Conservation (phyloP, 2,888 invertebrate species). For the Platynereis dumerilii region DNA sequence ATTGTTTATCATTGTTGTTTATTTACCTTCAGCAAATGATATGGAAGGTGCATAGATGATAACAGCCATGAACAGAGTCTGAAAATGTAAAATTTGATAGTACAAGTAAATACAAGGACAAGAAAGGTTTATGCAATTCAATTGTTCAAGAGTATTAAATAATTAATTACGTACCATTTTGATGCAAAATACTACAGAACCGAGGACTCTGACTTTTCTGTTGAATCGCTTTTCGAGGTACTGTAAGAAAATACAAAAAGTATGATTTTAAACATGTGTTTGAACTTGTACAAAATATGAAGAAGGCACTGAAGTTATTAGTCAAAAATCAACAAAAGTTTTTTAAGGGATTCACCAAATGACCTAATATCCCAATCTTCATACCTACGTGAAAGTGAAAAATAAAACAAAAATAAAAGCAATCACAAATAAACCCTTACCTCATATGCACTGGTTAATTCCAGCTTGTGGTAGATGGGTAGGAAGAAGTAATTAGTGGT, state of each 20-base stretch:
- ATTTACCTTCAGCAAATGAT: constrained; percentile 72
- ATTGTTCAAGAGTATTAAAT: background rate
- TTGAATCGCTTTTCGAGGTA: constrained; percentile 90
- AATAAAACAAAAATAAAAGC: no score
- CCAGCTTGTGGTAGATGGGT: constrained; percentile 52
- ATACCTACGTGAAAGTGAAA: no score
- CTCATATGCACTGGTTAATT: constrained; percentile 53
- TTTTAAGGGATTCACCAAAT: no score
- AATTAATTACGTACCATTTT: constrained; percentile 74
- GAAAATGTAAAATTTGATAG: constrained; percentile 34
- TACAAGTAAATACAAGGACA: background rate
- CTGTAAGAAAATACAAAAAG: constrained; percentile 62
- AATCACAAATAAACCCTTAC: no score
- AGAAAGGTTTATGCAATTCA: no score
- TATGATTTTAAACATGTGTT: no score
- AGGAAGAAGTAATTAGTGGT: constrained; percentile 52
- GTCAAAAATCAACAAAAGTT: no score
- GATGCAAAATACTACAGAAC: constrained; percentile 82
- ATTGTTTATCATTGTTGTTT: no score
- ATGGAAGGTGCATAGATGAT: constrained; percentile 87
- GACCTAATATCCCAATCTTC: no score
- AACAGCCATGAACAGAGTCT: constrained; percentile 71
- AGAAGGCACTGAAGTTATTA: no score
- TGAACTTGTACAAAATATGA: no score
- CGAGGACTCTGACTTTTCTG: constrained; percentile 74